Percentiles rank a stretch among this genome's conserved stretches.
These are phyloP conservation scores for Paragorgia papillata DNA, from an alignment of 92 coral and sea anemone genomes.

Conservation along the genomic window DNA sequence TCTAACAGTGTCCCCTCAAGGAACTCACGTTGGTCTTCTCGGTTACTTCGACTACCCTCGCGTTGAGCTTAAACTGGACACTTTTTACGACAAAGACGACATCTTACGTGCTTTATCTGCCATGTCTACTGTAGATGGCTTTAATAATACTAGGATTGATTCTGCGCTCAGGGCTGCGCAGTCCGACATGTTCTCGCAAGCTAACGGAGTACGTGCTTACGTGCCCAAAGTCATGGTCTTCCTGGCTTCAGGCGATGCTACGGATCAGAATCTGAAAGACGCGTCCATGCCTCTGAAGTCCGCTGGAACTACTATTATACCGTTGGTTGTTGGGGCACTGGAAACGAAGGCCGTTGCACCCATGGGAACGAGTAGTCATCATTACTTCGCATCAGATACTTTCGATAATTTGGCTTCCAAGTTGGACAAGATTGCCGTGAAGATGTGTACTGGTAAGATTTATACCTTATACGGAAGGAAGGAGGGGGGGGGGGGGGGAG, in stretches of 20 bases:
- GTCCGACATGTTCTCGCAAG: conserved; percentile 83
- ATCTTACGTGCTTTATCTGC: conserved; percentile 42
- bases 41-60: conserved; percentile 94
- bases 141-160: conserved; percentile 86
- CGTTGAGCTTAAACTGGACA: conserved; percentile 88
- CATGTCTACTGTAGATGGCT: conserved; percentile 51
- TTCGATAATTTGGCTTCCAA: conserved; percentile 30
- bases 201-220: conserved; percentile 81
- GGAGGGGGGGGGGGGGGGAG: too few species aligned
- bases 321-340: conserved; percentile 31
- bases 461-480: background rate
- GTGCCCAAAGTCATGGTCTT: conserved; percentile 79
- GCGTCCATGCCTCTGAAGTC: conserved; percentile 66
- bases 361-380: conserved; percentile 25
- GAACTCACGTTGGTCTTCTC: conserved; percentile 91
- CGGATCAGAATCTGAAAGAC: conserved; percentile 65
- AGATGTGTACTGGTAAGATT: conserved; percentile 27
- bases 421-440: conserved; percentile 11
- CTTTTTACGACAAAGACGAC: conserved; percentile 82
- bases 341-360: conserved; percentile 38
- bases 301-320: conserved; percentile 34
- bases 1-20: conserved; percentile 78
- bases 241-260: conserved; percentile 76
- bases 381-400: conserved; percentile 31
- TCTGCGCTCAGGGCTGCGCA: conserved; percentile 89